A percentile compares a stretch with the other conserved stretches of the same genome.
Conservation (phyloP, 2,888 invertebrate species). For the Nomada hirtipes region DNA sequence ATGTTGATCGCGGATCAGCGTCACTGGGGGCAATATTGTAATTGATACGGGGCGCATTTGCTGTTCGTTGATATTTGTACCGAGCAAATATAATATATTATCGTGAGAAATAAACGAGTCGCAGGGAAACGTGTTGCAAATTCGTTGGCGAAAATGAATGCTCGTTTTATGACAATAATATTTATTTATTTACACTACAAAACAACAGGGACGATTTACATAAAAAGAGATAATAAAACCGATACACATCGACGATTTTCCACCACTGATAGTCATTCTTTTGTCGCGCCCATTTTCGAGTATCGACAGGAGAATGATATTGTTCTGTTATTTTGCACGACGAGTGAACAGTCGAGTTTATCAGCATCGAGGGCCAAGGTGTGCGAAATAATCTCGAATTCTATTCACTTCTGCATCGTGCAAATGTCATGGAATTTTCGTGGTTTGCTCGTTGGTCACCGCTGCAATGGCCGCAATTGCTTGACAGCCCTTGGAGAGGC, state of each 20-base stretch:
- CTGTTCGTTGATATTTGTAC: constrained; percentile 15
- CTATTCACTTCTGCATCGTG: constrained; percentile 5
- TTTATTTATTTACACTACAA: constrained; percentile 84
- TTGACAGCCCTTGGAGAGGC: constrained; percentile 12
- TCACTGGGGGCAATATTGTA: neutral
- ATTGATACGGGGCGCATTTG: neutral
- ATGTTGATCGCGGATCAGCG: neutral
- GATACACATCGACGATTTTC: constrained; percentile 10
- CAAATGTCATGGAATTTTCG: neutral
- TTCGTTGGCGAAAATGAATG: neutral
- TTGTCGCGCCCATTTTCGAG: constrained; percentile 35
- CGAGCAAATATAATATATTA: neutral
- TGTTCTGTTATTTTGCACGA: constrained; percentile 26
- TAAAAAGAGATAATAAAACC: constrained; percentile 60
- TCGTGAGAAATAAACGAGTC: constrained; percentile 22
- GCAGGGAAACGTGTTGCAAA: neutral
- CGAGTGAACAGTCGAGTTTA: constrained; percentile 19
- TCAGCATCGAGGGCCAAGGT: constrained; percentile 16
- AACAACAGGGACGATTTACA: constrained; percentile 80
- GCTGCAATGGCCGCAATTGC: constrained; percentile 13
- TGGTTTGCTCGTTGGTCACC: constrained; percentile 12
- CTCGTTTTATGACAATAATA: constrained; percentile 77
- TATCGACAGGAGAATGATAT: constrained; percentile 16
- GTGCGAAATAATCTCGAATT: neutral
- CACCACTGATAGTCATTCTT: constrained; percentile 20